Percentiles rank a stretch among this genome's conserved stretches.
phyloP scores from a whole-genome alignment of 2,113 vertebrate species.

The Prunella fulvescens region DNA sequence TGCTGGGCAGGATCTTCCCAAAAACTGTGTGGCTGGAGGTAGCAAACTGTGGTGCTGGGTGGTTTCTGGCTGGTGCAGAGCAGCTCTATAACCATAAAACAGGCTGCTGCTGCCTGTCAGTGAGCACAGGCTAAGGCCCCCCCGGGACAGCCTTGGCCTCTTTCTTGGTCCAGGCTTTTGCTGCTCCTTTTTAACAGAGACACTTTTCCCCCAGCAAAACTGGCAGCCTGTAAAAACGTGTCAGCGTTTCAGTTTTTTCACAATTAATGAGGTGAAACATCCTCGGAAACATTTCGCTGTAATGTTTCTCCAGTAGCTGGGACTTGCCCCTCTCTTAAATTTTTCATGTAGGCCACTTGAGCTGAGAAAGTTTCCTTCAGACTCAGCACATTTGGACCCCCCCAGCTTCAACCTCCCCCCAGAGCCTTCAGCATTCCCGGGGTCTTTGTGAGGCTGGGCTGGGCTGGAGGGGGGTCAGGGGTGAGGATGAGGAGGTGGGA shows the following conservation, averaged over 20 bases:
- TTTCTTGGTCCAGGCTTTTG: background rate
- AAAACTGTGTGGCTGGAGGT: background rate
- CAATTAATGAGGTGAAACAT: constrained; percentile 67
- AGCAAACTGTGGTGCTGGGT: background rate
- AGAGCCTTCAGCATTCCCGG: background rate
- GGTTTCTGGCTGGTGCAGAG: constrained; percentile 2
- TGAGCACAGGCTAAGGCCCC: background rate
- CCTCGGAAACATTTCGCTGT: constrained; percentile 49
- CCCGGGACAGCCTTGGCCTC: constrained; percentile 20
- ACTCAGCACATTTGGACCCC: constrained; percentile 48
- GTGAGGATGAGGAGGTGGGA: background rate
- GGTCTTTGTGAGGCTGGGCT: background rate
- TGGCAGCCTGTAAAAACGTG: constrained; percentile 56
- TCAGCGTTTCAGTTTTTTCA: constrained; percentile 62
- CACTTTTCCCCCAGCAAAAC: constrained; percentile 42
- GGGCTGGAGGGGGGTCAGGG: background rate
- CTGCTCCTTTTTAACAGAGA: constrained; percentile 28
- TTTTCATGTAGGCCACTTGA: constrained; percentile 43
- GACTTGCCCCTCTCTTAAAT: constrained; percentile 42
- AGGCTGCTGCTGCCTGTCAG: constrained; percentile 38
- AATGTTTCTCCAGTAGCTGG: constrained; percentile 42
- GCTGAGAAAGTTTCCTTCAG: constrained; percentile 38
- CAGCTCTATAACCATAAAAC: constrained; percentile 15
- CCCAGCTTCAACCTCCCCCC: background rate
- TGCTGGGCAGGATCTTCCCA: background rate